Evolutionary conservation across 2,888 invertebrate species (phyloP), one percentile per base, ranked within the genome.

Genomic region (Apomyelois bistriatella): DNA sequence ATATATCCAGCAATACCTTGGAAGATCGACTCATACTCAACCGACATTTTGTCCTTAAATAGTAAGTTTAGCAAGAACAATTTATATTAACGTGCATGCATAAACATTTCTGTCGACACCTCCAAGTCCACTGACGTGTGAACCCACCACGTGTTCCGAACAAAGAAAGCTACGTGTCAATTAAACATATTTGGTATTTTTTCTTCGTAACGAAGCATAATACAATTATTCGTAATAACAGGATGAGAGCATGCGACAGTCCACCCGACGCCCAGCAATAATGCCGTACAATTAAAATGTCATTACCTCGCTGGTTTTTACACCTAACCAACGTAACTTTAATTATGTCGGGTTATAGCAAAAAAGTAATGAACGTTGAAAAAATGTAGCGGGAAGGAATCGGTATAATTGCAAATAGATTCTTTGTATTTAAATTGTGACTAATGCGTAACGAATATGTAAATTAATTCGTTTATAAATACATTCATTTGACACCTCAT

Each of bases 141-240:
- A 88, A 84, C 64, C 51, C 41, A 66, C 65, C 85, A 85, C 82
- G 80, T 85, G 88, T 72, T 72, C 74, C 72, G 80, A 82, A 87
- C 89, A 87, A 87, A 87, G 88, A 87, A 85, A 84, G 83, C 69
- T 72, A 79, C 74, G 76, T 79, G 85, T 86, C 89, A 87, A 88
- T 89, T 87, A 88, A 85, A 86, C 74, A 72, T 77, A 77, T 82
- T 85, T 81, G 79, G 79, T 78, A 68, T 84, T 85, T 85, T 86
- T 87, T 81, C 79, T 70, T 79, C 73, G 87, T 90, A 87, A 89
- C 89, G 85, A 89, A 89, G 79, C 85, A 83, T 90, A 89, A 89
- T 90, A 85, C 87, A 89, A 90, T 90, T 90, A 90, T 81, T 70
- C 75, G 83, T 89, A 90, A 89, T 89, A 82, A 85, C 88, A 89